These are phyloP conservation scores for Aphis craccivora DNA, from an alignment of 1,140 invertebrate genomes.

Conservation along the genomic window DNA sequence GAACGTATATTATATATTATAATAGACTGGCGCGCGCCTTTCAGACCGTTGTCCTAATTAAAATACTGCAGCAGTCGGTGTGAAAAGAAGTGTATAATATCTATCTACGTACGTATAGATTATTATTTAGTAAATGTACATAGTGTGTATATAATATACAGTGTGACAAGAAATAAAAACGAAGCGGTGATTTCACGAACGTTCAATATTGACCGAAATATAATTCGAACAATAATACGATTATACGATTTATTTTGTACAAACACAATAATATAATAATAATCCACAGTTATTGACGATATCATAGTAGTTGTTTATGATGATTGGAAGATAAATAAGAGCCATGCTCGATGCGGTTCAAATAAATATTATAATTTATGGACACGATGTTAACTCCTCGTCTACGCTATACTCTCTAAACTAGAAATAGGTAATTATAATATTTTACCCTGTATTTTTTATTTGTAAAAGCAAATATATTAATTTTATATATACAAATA, in stretches of 20 bases:
- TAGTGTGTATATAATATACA: neutral
- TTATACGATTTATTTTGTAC: neutral
- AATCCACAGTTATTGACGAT: neutral
- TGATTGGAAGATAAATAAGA: neutral
- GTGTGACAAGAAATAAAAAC: neutral
- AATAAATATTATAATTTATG: neutral
- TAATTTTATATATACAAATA: rapidly evolving
- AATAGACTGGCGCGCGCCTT: neutral
- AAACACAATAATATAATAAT: neutral
- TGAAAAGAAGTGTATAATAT: neutral
- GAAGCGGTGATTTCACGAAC: neutral
- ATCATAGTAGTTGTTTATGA: neutral
- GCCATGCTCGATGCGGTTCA: neutral
- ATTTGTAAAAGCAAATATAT: neutral
- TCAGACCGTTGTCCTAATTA: conserved; percentile 21
- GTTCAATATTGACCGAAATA: neutral
- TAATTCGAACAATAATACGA: too few relatives aligned
- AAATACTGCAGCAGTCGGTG: conserved; percentile 4
- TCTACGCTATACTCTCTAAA: neutral
- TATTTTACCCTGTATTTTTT: neutral
- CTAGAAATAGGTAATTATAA: neutral
- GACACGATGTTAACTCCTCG: neutral
- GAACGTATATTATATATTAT: neutral
- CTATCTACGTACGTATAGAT: neutral
- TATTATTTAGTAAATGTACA: neutral